These are phyloP conservation scores for Alectoris magna DNA, from an alignment of 2,797 vertebrate species.

Conservation along the genomic window DNA sequence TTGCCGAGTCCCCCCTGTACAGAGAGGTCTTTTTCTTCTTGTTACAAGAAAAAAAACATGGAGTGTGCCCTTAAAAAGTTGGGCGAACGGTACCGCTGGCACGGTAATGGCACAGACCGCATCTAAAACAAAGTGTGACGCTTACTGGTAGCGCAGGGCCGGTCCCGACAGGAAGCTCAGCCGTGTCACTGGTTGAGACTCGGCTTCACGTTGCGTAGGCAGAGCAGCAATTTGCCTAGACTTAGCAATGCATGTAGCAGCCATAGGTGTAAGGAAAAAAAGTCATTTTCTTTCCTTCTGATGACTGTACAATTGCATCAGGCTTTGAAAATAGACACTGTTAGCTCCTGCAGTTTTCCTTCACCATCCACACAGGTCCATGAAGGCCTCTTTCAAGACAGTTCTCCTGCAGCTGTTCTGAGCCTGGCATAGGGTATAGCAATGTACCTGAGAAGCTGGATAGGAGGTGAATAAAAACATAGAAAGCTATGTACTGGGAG, in stretches of 20 bases:
- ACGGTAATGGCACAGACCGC: neutral
- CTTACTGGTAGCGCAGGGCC: neutral
- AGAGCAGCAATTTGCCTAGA: neutral
- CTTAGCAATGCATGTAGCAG: neutral
- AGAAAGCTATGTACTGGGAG: neutral
- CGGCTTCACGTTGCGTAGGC: neutral
- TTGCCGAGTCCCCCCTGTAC: neutral
- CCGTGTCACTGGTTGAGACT: neutral
- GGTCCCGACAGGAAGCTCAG: neutral
- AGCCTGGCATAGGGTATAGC: neutral
- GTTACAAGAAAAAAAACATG: neutral
- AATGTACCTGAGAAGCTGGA: neutral
- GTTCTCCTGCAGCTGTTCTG: neutral
- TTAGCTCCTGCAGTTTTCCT: neutral
- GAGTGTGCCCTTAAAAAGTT: neutral
- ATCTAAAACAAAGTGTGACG: neutral
- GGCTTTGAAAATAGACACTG: neutral
- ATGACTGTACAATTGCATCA: neutral
- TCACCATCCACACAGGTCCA: neutral
- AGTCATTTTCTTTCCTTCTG: neutral
- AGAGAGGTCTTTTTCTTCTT: too few species aligned
- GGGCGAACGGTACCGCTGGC: neutral
- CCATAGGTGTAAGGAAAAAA: neutral
- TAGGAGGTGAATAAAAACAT: neutral
- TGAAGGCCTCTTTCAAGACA: neutral